Evolutionary conservation across 1,140 invertebrate genomes (phyloP), one percentile per base, ranked within the genome.

Genomic region (Drosophila cardini): DNA sequence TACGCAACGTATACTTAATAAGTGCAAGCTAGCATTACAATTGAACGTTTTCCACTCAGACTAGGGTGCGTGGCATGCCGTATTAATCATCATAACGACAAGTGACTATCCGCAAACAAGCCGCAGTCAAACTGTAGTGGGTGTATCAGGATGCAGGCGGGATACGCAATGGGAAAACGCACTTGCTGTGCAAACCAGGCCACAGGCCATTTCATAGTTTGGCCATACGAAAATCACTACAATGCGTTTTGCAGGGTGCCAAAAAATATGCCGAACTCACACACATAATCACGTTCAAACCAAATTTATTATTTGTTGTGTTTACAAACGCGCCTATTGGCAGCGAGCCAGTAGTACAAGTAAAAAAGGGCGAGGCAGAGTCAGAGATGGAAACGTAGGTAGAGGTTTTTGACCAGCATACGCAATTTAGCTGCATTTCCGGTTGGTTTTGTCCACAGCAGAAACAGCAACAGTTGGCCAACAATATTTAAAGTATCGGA

Each of bases 51-150:
- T 72, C 53, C 46, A 84, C 67, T 80, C 76, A 75, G 64, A 72
- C 64, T 56, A 52, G 72, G 67, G 68, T 64, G 76, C 75, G 62
- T 78, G 68, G 75, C 75, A 64, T 53, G 68, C 72, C 72, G 79
- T 77, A 87, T 87, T 84, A 87, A 87, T 87, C 84, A 87, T 87
- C 80, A 81, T 78, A 85, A 75, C 77, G 81, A 85, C 81, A 85
- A 86, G 78, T 78, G 77, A 70, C 64, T 65, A 64, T 58, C 62
- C 61, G 74, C 74, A 76, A 76, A 76, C 69, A 76, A 65, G 69
- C 69, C 69, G n/a, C 68, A 76, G 21, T 5, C 5, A 10, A n/a
- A 36, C 34, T 21, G 16, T 13, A 16, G 32, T n/a, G 52, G 21
- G 5, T 9, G 26, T 2, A 15, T 8, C 18, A 56, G 55, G 34